Evolutionary conservation across 2,797 vertebrate species (phyloP).

Genomic region (Platyrinchus mystaceus): DNA sequence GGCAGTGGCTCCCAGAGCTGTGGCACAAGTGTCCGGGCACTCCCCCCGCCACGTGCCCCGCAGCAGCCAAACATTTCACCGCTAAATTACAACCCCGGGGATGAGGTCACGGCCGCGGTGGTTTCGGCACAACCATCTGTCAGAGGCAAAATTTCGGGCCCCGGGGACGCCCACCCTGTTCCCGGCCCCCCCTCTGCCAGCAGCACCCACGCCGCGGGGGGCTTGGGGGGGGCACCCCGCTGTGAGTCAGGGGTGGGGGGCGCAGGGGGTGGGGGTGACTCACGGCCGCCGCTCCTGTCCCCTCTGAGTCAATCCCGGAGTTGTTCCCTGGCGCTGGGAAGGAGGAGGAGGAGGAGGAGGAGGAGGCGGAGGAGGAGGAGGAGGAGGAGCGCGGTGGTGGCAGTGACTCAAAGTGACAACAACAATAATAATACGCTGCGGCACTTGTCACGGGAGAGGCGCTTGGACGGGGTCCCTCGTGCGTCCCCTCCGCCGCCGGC

Average conservation of each 20-base stretch:
- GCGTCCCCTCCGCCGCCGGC: neutral
- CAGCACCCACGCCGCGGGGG: neutral
- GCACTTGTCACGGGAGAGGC: neutral
- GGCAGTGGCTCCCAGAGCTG: neutral
- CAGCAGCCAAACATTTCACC: neutral
- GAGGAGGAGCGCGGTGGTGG: neutral
- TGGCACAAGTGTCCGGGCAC: neutral
- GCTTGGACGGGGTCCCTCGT: neutral
- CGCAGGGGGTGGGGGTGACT: neutral
- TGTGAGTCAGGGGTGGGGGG: neutral
- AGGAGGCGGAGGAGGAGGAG: neutral
- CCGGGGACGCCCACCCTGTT: neutral
- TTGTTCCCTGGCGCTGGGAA: neutral
- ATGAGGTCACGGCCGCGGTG: neutral
- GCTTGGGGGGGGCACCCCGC: neutral
- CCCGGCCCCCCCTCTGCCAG: neutral
- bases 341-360: neutral
- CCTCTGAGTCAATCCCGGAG: conserved; percentile 11
- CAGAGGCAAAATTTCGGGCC: neutral
- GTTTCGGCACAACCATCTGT: neutral
- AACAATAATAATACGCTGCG: conserved; percentile 23
- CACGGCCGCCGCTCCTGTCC: neutral
- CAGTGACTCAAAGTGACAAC: conserved; percentile 36
- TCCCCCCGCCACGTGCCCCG: neutral
- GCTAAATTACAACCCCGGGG: neutral